Evolutionary conservation across 2,888 invertebrate genomes (phyloP).

Genomic region (Sphecodes monilicornis): DNA sequence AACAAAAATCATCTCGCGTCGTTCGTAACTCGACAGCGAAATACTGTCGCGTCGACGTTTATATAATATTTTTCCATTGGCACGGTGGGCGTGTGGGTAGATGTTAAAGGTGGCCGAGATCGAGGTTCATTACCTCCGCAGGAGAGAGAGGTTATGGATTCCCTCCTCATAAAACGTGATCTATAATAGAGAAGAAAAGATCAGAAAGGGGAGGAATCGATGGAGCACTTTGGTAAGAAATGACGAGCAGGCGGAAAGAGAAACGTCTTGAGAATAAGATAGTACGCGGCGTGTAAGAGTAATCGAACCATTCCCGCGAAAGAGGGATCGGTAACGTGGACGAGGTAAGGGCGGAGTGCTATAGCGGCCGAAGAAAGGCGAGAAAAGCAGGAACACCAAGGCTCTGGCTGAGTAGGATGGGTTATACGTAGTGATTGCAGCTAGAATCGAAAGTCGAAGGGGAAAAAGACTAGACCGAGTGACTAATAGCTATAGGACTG

Average conservation of each 20-base stretch:
- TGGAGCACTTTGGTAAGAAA: slow-evolving; percentile 60
- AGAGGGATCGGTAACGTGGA: slow-evolving; percentile 72
- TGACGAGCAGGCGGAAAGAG: slow-evolving; percentile 67
- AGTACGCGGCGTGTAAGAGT: slow-evolving; percentile 76
- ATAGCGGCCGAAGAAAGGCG: slow-evolving; percentile 58
- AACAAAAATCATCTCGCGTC: too few species aligned
- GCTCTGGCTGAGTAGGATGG: slow-evolving; percentile 44
- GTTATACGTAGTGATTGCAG: slow-evolving; percentile 72
- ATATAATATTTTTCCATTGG: background rate
- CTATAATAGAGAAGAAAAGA: slow-evolving; percentile 42
- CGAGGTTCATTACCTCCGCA: background rate
- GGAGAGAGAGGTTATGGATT: background rate
- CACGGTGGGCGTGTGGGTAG: too few species aligned
- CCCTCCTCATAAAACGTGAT: slow-evolving; percentile 40
- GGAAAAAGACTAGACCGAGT: slow-evolving; percentile 61
- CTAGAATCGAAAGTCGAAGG: slow-evolving; percentile 63
- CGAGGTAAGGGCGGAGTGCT: slow-evolving; percentile 78
- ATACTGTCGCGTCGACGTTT: background rate
- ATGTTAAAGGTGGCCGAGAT: background rate
- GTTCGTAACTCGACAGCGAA: background rate
- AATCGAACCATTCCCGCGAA: slow-evolving; percentile 73
- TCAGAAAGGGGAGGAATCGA: slow-evolving; percentile 49
- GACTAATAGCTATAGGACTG: slow-evolving; percentile 76
- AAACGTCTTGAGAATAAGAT: slow-evolving; percentile 72
- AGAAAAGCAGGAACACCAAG: slow-evolving; percentile 36